phyloP scores from a whole-genome alignment of 2,888 invertebrate species.

The Vesta saturnalis region DNA sequence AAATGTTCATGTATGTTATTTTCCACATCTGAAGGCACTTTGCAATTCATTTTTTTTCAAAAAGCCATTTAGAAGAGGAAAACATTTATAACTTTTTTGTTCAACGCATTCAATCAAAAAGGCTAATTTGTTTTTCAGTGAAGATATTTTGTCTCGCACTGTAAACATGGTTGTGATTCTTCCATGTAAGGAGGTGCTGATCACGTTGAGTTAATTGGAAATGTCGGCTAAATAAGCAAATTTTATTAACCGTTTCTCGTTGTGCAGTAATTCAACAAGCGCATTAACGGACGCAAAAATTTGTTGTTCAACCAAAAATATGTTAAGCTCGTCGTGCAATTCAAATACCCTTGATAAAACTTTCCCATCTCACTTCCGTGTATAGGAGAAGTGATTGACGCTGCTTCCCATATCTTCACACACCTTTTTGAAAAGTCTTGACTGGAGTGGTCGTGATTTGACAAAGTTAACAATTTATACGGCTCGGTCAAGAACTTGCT shows the following conservation, averaged over 20 bases:
- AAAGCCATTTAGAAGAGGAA: no score
- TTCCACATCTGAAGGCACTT: not conserved
- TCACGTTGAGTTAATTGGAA: not conserved
- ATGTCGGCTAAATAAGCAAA: not conserved
- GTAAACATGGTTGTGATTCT: not conserved
- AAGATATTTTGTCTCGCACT: not conserved
- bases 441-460: not conserved
- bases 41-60: not conserved
- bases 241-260: not conserved
- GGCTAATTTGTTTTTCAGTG: not conserved
- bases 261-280: not conserved
- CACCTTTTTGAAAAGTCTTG: not conserved
- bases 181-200: not conserved
- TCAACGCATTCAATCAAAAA: not conserved
- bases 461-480: not conserved
- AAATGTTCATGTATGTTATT: not conserved
- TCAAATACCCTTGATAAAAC: not conserved
- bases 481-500: not conserved
- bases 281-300: not conserved
- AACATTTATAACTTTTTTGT: not conserved
- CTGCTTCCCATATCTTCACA: not conserved
- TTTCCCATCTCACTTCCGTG: not conserved
- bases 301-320: not conserved
- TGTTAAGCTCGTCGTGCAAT: not conserved
- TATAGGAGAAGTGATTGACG: not conserved